These are phyloP conservation scores for Leptosomus discolor DNA, from an alignment of 2,113 vertebrate species.

Conservation along the genomic window DNA sequence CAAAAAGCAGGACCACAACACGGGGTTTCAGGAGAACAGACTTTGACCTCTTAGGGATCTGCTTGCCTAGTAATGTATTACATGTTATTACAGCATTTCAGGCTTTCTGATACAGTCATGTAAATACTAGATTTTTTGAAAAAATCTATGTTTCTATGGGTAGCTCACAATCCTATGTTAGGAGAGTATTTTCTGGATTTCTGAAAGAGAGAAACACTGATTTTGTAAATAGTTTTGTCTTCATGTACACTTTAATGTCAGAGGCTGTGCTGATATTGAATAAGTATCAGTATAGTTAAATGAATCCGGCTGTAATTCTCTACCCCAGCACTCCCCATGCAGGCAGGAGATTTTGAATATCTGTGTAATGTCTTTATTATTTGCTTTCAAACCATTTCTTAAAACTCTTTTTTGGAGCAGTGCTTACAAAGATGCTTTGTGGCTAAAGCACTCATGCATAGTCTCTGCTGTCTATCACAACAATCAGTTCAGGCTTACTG, in stretches of 20 bases:
- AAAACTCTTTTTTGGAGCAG: neutral
- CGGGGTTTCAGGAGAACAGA: neutral
- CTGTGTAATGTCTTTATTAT: neutral
- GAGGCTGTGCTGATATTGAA: neutral
- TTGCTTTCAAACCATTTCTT: neutral
- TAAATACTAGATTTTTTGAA: neutral
- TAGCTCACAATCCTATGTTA: neutral
- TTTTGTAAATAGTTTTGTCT: neutral
- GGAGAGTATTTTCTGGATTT: neutral
- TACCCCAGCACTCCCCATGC: neutral
- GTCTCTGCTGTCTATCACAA: neutral
- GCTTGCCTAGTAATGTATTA: neutral
- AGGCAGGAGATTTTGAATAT: neutral
- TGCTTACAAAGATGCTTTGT: neutral
- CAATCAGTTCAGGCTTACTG: neutral
- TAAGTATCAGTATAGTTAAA: neutral
- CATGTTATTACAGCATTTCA: neutral
- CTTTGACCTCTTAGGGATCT: neutral
- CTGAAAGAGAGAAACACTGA: neutral
- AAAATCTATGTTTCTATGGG: neutral
- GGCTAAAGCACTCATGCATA: accelerated
- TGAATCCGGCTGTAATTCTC: neutral
- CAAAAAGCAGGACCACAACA: neutral
- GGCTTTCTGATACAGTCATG: neutral
- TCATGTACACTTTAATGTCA: neutral